These are phyloP conservation scores for Selenia dentaria DNA, from an alignment of 2,888 invertebrate genomes.

Conservation along the genomic window DNA sequence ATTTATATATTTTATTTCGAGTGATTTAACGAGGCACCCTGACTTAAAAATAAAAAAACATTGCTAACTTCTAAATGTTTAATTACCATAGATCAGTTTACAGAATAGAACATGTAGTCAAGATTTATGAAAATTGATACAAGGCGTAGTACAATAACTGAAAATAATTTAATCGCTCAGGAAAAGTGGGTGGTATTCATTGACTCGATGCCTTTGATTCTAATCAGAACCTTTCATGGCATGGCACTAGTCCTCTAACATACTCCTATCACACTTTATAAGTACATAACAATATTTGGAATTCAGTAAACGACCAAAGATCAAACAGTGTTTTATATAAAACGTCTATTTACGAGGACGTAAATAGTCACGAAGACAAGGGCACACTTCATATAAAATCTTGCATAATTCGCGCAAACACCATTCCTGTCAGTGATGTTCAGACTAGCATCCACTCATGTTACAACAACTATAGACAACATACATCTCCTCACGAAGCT, in stretches of 20 bases:
- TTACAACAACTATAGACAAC: conserved; percentile 34
- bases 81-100: conserved; percentile 79
- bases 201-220: conserved; percentile 81
- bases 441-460: conserved; percentile 81
- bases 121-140: conserved; percentile 62
- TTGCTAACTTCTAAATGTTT: conserved; percentile 67
- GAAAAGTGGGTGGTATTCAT: conserved; percentile 84
- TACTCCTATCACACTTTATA: conserved; percentile 80
- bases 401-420: conserved; percentile 83
- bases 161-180: conserved; percentile 67
- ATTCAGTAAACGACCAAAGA: conserved; percentile 48
- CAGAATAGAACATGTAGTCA: conserved; percentile 61
- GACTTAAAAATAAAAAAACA: conserved; percentile 33
- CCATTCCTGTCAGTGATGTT: conserved; percentile 82
- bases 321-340: conserved; percentile 40
- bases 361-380: conserved; percentile 36
- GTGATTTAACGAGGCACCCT: too few species aligned
- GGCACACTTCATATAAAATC: conserved; percentile 68
- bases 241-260: conserved; percentile 84
- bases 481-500: conserved; percentile 32
- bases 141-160: conserved; percentile 70
- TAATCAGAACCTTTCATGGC: conserved; percentile 84
- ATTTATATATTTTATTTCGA: too few species aligned
- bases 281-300: conserved; percentile 56
- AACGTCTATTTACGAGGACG: conserved; percentile 34